Conservation (phyloP, 2,113 vertebrate genomes). For the Pollachius pollachius region DNA sequence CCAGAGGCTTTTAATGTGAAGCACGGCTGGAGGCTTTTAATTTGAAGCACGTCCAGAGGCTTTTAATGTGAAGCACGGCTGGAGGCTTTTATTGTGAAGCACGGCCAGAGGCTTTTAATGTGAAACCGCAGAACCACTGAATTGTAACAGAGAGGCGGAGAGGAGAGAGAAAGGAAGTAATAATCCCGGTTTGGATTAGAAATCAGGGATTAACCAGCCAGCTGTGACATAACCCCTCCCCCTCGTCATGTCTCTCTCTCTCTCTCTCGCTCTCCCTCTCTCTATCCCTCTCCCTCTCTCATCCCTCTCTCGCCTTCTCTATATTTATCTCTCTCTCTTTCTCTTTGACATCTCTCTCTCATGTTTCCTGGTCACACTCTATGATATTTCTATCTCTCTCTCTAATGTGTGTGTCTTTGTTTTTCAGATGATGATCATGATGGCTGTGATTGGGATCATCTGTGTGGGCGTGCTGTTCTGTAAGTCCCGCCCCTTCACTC, state of each 20-base stretch:
- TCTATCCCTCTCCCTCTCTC: neutral
- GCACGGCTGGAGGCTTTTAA: too few species aligned
- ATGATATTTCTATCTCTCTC: neutral
- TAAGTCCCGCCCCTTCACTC: slow-evolving; percentile 68
- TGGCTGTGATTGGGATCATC: slow-evolving; percentile 80
- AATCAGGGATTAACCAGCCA: slow-evolving; percentile 63
- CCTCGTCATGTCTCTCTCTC: slow-evolving; percentile 6
- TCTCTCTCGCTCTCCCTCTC: neutral
- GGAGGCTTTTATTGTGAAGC: neutral
- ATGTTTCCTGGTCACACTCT: too few species aligned
- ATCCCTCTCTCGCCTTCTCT: too few species aligned
- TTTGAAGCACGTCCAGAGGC: too few species aligned
- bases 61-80: too few species aligned
- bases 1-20: too few species aligned
- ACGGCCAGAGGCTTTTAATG: neutral
- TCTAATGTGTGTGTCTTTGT: neutral
- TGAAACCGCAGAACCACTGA: too few species aligned
- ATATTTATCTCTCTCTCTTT: neutral
- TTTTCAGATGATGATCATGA: slow-evolving; percentile 90
- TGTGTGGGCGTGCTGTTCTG: slow-evolving; percentile 84
- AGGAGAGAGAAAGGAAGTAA: too few species aligned
- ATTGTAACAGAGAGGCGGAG: slow-evolving; percentile 37
- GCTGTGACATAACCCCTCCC: slow-evolving; percentile 37
- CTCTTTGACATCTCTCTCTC: neutral
- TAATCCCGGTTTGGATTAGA: slow-evolving; percentile 54